phyloP scores from a whole-genome alignment of 2,113 vertebrate genomes.

The Phoenicopterus ruber region DNA sequence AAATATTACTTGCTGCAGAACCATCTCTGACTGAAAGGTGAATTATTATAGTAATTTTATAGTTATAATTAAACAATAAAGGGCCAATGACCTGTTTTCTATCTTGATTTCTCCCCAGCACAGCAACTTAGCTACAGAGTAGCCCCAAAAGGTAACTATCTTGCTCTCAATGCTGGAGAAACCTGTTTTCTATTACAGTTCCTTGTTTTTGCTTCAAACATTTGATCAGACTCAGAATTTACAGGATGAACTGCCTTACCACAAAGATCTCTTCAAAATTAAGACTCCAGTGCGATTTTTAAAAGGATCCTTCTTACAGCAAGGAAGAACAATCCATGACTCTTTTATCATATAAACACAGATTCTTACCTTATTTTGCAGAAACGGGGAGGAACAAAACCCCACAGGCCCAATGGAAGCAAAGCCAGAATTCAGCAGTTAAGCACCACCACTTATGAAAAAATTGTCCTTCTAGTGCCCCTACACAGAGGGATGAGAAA shows the following conservation, averaged over 20 bases:
- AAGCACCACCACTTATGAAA: not conserved
- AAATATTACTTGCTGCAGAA: not conserved
- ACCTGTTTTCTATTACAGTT: not conserved
- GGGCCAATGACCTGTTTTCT: not conserved
- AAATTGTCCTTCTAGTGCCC: not conserved
- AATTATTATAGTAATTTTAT: not conserved
- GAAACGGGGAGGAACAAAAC: not conserved
- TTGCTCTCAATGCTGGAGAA: not conserved
- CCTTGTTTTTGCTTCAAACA: not conserved
- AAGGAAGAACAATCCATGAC: not conserved
- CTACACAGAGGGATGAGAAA: constrained; percentile 24
- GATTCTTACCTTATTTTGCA: constrained; percentile 44
- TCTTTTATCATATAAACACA: not conserved
- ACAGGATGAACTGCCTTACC: rapidly evolving
- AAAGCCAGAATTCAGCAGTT: not conserved
- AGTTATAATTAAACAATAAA: not conserved
- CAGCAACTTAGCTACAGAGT: not conserved
- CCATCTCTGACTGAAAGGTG: not conserved
- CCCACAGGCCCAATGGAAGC: not conserved
- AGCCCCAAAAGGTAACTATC: not conserved
- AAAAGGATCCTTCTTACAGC: not conserved
- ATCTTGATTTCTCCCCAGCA: not conserved
- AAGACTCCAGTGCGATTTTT: not conserved
- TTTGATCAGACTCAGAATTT: not conserved
- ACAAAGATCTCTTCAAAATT: not conserved